Conservation (phyloP, 2,113 vertebrate species). For the Myotis brandtii region DNA sequence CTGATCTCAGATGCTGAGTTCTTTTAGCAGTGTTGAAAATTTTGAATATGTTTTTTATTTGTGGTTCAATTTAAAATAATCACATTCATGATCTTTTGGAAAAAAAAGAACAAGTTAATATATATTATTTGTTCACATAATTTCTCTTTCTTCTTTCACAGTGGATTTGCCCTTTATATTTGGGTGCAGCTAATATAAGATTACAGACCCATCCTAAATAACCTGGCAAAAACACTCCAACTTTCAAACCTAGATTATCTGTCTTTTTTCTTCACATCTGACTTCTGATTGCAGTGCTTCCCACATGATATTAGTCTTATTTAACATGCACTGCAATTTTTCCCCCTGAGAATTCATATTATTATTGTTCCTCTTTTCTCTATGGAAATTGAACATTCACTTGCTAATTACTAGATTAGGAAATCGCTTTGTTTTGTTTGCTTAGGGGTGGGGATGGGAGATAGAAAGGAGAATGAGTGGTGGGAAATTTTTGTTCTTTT, state of each 20-base stretch:
- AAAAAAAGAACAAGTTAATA: background rate
- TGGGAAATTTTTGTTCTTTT: background rate
- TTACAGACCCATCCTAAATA: background rate
- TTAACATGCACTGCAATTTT: background rate
- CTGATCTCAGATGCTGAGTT: background rate
- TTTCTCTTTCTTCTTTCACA: background rate
- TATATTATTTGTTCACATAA: background rate
- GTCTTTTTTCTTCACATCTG: background rate
- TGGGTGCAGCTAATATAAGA: background rate
- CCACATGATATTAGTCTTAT: background rate
- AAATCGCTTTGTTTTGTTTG: slow-evolving; percentile 4
- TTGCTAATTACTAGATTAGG: background rate
- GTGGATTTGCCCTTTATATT: background rate
- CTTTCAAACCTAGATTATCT: background rate
- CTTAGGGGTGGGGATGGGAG: background rate
- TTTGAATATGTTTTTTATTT: background rate
- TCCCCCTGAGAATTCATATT: background rate
- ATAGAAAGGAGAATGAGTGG: background rate
- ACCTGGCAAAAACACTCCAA: background rate
- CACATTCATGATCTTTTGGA: background rate
- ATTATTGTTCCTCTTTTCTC: background rate
- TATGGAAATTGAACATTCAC: background rate
- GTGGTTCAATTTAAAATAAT: slow-evolving; percentile 42
- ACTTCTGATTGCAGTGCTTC: background rate
- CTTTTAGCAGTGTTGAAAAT: background rate